phyloP scores from a whole-genome alignment of 1,140 invertebrate species.

The Armadillidium nasatum region DNA sequence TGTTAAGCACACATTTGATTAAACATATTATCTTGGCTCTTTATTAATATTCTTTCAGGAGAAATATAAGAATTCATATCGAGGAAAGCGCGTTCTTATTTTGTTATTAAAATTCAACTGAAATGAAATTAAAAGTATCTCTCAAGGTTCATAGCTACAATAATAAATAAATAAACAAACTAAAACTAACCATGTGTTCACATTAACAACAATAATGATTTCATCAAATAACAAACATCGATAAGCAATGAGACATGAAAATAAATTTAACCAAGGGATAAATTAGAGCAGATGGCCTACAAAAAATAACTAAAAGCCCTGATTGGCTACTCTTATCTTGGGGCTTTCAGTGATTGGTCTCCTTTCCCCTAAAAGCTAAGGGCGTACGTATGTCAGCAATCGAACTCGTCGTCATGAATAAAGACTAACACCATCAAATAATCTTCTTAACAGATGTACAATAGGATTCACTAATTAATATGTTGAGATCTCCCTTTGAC shows the following conservation, averaged over 20 bases:
- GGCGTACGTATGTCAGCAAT: neutral
- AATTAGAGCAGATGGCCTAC: neutral
- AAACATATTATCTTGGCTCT: too few relatives aligned
- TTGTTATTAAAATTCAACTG: too few relatives aligned
- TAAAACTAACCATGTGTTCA: too few relatives aligned
- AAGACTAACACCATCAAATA: neutral
- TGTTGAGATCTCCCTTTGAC: neutral
- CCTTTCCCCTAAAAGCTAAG: too few relatives aligned
- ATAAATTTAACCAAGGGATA: neutral
- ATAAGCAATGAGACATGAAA: neutral
- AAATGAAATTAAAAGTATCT: too few relatives aligned
- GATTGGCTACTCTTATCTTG: neutral
- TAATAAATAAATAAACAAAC: too few relatives aligned
- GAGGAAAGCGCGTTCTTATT: too few relatives aligned
- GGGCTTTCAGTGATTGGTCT: neutral
- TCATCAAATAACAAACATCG: neutral
- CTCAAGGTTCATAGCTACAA: too few relatives aligned
- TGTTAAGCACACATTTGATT: constrained; percentile 39
- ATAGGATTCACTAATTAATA: neutral
- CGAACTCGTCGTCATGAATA: neutral
- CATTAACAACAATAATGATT: neutral
- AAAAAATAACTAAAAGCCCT: neutral
- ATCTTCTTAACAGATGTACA: neutral
- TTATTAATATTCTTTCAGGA: too few relatives aligned
- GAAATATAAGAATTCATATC: too few relatives aligned